These are phyloP conservation scores for Etheostoma cragini DNA, from an alignment of 2,113 vertebrate species.

Conservation along the genomic window DNA sequence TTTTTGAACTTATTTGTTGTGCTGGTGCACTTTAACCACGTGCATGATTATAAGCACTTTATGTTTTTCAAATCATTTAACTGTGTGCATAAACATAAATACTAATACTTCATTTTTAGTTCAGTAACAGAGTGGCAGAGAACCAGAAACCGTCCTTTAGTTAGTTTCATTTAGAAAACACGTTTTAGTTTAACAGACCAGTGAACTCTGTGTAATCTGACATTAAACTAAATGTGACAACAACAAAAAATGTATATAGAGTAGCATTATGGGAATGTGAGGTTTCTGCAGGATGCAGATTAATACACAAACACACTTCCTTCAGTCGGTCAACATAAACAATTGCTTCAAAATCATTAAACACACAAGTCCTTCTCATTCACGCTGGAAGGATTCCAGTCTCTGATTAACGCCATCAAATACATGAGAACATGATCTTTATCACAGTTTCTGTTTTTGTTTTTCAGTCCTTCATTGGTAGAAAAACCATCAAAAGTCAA, in stretches of 20 bases:
- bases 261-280: not conserved
- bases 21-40: constrained; percentile 57
- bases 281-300: not conserved
- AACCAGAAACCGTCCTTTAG: not conserved
- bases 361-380: not conserved
- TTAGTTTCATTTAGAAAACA: not conserved
- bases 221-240: not conserved
- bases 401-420: not conserved
- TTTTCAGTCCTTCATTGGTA: constrained; percentile 4
- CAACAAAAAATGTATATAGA: too few relatives aligned
- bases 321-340: not conserved
- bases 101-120: constrained; percentile 35
- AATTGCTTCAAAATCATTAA: not conserved
- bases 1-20: constrained; percentile 48
- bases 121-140: constrained; percentile 21
- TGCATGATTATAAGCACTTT: constrained; percentile 52
- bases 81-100: constrained; percentile 70
- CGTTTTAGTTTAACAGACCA: not conserved
- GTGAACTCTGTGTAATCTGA: not conserved
- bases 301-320: not conserved
- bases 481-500: not conserved
- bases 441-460: constrained; percentile 11
- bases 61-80: constrained; percentile 18
- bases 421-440: not conserved
- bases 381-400: not conserved